Evolutionary conservation across 2,113 vertebrate genomes (phyloP).

Genomic region (Noctilio leporinus): DNA sequence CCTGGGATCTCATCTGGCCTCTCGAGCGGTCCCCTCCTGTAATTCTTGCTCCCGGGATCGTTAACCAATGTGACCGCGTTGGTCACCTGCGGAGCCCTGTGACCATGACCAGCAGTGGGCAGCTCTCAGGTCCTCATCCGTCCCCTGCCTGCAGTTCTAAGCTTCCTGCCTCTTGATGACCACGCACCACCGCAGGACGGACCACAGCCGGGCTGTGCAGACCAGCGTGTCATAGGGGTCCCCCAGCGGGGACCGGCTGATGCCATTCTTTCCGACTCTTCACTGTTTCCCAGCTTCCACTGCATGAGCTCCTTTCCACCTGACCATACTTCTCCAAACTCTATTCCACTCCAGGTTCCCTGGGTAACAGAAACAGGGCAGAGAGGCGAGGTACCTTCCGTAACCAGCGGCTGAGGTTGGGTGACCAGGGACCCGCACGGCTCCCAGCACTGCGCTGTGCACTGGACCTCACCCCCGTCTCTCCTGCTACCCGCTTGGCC

Average conservation of each 20-base stretch:
- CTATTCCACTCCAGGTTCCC: background rate
- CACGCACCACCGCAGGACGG: background rate
- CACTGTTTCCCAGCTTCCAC: background rate
- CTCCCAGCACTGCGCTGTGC: background rate
- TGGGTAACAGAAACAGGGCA: background rate
- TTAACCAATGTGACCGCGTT: background rate
- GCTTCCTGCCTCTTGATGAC: background rate
- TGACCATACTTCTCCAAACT: background rate
- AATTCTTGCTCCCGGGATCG: background rate
- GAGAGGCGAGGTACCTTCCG: background rate
- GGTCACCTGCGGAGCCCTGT: background rate
- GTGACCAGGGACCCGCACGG: background rate
- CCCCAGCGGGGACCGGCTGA: background rate
- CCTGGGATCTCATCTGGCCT: background rate
- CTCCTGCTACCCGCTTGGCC: background rate
- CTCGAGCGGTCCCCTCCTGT: no score
- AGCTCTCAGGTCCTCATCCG: background rate
- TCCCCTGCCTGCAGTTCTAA: background rate
- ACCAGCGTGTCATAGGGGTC: no score
- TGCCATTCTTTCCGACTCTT: background rate
- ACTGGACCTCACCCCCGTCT: background rate
- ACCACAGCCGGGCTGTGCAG: background rate
- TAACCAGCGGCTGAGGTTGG: background rate
- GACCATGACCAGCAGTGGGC: background rate
- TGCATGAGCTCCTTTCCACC: background rate